Evolutionary conservation across 1,140 invertebrate species (phyloP), one percentile per base, ranked within the genome.

Genomic region (Pristionchus pacificus): DNA sequence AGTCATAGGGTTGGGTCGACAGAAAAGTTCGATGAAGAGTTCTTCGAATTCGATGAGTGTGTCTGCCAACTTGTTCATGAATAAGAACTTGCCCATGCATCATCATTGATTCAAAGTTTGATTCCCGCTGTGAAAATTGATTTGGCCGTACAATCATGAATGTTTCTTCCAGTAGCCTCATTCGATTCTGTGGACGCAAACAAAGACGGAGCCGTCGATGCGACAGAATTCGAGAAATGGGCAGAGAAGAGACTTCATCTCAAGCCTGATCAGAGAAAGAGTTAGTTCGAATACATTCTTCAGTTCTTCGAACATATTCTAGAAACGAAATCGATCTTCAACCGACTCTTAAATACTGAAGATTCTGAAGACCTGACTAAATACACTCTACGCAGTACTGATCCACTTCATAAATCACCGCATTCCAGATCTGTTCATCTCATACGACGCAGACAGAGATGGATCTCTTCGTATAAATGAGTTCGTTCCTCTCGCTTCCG

Each of bases 401-500:
- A 49, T 10, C 38, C 19, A 49, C 38, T 49, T 49, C 38, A 19
- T 10, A 49, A 10, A 49, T 49, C 19, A 6, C 19, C 38, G 6
- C 38, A 6, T 61, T 70, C 6, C 71, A 72, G 68, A 60, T 49
- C 64, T 71, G 32, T 75, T 75, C 70, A 30, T 60, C 33, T 29
- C 61, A 2, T 68, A 69, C 61, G 74, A 75, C 30, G n/a, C 38
- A 6, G 57, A 68, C 62, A 24, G 65, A 13, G 67, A 75, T 65
- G 74, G 74, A 10, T 49, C 74, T 15, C 32, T 75, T 30, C 66
- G 69, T 60, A 67, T 75, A 28, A 55, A 70, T 1, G 74, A 75
- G 38, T 75, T 75, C 38, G 74, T 75, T 24, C 74, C 74, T n/a
- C 67, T 75, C 15, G 74, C 73, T 25, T 75, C 68, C 32, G 74